A percentile compares a stretch with the other conserved stretches of the same genome.
Evolutionary conservation across 2,888 invertebrate genomes (phyloP).

Genomic region (Acleris holmiana): DNA sequence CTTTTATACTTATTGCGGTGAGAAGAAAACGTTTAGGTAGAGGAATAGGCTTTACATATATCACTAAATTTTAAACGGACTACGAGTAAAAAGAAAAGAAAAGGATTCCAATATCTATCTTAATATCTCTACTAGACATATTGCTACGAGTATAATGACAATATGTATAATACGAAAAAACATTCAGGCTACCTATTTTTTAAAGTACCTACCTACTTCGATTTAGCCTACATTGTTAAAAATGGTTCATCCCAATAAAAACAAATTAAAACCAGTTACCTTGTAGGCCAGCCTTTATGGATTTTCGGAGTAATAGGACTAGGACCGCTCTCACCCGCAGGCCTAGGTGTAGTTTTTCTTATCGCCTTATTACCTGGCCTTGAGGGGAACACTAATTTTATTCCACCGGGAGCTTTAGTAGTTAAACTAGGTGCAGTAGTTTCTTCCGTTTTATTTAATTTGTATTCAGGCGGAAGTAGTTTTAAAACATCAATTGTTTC

Average conservation of each 20-base stretch:
- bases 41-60: too few relatives aligned
- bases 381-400: conserved; percentile 92
- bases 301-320: conserved; percentile 86
- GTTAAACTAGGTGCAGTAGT: conserved; percentile 51
- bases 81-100: too few relatives aligned
- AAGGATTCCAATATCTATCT: too few relatives aligned
- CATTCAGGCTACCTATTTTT: too few relatives aligned
- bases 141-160: too few relatives aligned
- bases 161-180: too few relatives aligned
- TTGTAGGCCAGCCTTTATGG: conserved; percentile 93
- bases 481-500: conserved; percentile 45
- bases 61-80: too few relatives aligned
- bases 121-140: too few relatives aligned
- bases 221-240: too few relatives aligned
- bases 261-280: conserved; percentile 70
- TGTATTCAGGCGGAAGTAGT: conserved; percentile 82
- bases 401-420: conserved; percentile 76
- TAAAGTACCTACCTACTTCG: too few relatives aligned
- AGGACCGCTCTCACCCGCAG: conserved; percentile 72
- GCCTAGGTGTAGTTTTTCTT: conserved; percentile 85
- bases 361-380: conserved; percentile 87
- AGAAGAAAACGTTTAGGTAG: not conserved
- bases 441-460: conserved; percentile 56
- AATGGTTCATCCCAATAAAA: too few relatives aligned
- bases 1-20: not conserved